Evolutionary conservation across 2,113 vertebrate genomes (phyloP).

Genomic region (Trematomus loennbergii): DNA sequence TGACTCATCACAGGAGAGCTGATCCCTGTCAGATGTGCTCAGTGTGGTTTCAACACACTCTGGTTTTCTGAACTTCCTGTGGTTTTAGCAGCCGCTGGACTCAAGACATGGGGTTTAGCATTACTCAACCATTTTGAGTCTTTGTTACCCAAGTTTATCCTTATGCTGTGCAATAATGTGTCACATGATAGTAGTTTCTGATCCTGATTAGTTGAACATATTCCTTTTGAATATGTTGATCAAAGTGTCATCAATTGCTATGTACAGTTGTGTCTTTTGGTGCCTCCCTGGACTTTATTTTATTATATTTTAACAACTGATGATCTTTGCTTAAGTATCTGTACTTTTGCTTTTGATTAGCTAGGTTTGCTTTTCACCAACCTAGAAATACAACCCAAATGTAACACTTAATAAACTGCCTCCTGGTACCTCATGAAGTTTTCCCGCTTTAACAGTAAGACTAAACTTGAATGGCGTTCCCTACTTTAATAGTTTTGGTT

Average conservation of each 20-base stretch:
- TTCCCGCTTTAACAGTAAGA: neutral
- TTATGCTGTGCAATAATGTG: neutral
- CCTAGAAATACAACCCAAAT: neutral
- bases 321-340: neutral
- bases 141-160: neutral
- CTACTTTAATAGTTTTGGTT: neutral
- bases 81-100: conserved; percentile 1
- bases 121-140: neutral
- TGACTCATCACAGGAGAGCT: conserved; percentile 35
- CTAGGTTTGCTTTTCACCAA: neutral
- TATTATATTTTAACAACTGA: neutral
- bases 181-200: neutral
- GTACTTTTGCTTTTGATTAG: neutral
- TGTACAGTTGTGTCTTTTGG: neutral
- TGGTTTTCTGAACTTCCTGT: conserved; percentile 19
- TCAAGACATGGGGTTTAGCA: neutral
- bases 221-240: neutral
- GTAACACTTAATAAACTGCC: neutral
- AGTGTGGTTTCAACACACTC: neutral
- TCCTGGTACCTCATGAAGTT: neutral
- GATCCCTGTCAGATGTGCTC: conserved; percentile 31
- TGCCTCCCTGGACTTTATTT: neutral
- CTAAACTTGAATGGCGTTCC: neutral
- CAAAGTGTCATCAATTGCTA: neutral
- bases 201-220: neutral